These are phyloP conservation scores for Trogon melanurus DNA, from an alignment of 2,113 vertebrate species.

Conservation along the genomic window DNA sequence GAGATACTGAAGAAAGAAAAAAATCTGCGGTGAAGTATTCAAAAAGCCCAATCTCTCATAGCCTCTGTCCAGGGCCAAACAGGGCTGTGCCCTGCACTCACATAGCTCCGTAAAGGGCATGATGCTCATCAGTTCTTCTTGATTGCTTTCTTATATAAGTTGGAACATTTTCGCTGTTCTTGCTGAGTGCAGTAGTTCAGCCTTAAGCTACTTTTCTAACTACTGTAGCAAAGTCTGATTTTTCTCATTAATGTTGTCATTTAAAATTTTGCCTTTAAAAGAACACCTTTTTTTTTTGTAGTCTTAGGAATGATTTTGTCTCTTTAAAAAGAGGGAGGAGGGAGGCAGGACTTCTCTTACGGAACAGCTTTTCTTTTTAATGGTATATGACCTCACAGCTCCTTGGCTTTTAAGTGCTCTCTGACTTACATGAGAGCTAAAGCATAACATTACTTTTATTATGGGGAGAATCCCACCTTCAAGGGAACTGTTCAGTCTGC, in stretches of 20 bases:
- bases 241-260: not conserved
- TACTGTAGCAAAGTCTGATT: not conserved
- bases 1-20: not conserved
- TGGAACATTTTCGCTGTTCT: not conserved
- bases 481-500: not conserved
- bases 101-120: not conserved
- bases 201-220: not conserved
- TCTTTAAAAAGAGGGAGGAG: not conserved
- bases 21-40: not conserved
- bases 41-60: not conserved
- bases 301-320: not conserved
- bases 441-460: not conserved
- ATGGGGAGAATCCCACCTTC: not conserved
- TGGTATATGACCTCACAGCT: not conserved
- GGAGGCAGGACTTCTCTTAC: not conserved
- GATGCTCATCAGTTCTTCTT: constrained; percentile 37
- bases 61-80: not conserved
- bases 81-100: not conserved
- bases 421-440: not conserved
- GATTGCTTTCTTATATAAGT: constrained; percentile 7
- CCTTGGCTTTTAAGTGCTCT: not conserved
- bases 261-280: not conserved
- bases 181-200: not conserved
- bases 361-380: not conserved
- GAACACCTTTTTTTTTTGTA: not conserved